Conservation (phyloP, 2,797 vertebrate species). For the Darevskia mixta region DNA sequence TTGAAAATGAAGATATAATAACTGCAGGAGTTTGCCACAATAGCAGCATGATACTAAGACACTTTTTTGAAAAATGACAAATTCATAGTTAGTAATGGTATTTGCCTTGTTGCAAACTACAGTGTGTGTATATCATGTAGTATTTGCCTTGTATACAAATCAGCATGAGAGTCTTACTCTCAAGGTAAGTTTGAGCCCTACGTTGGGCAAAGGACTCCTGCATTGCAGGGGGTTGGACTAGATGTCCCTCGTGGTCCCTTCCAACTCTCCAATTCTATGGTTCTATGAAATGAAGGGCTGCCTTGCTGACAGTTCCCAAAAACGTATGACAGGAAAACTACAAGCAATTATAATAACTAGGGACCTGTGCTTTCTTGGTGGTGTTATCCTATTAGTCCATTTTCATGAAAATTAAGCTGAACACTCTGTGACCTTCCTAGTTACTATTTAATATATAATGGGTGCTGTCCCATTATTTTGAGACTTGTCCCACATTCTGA, state of each 20-base stretch:
- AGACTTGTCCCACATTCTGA: neutral
- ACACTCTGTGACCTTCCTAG: neutral
- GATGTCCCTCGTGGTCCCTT: no score
- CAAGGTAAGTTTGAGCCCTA: no score
- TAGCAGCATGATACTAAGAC: neutral
- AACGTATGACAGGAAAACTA: neutral
- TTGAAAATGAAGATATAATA: neutral
- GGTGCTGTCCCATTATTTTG: neutral
- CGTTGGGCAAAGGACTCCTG: no score
- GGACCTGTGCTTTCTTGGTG: neutral
- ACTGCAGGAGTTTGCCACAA: neutral
- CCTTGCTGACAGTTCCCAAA: neutral
- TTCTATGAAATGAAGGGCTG: neutral
- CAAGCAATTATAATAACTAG: slow-evolving; percentile 2
- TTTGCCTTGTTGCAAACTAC: neutral
- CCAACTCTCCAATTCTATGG: no score
- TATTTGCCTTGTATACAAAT: neutral
- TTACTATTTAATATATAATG: neutral
- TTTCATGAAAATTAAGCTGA: neutral
- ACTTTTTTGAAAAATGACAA: neutral
- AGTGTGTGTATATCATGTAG: neutral
- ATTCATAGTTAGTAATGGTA: neutral
- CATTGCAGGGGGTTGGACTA: no score
- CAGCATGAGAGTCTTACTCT: no score
- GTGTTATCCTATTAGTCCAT: neutral